phyloP scores from a whole-genome alignment of 2,888 invertebrate species.

The Gastracanthus pulcherrimus region DNA sequence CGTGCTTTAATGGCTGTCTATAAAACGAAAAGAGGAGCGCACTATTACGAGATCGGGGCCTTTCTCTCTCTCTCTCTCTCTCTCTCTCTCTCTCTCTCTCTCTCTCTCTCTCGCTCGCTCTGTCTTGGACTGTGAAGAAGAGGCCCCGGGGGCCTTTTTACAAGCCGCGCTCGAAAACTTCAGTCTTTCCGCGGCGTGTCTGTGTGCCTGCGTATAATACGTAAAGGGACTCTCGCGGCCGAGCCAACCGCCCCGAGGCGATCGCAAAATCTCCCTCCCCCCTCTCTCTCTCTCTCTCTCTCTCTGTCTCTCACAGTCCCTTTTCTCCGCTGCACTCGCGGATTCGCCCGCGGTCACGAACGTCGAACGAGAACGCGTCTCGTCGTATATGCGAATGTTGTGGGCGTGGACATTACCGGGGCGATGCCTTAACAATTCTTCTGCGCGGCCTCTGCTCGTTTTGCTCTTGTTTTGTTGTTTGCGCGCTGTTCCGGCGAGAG shows the following conservation, averaged over 20 bases:
- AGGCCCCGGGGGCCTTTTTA: slow-evolving; percentile 30
- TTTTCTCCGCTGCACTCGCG: slow-evolving; percentile 35
- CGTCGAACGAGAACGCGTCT: slow-evolving; percentile 72
- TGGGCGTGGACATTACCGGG: slow-evolving; percentile 44
- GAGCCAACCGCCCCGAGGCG: neutral
- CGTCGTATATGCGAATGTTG: slow-evolving; percentile 58
- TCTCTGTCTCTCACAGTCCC: slow-evolving; percentile 1
- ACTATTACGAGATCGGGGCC: slow-evolving; percentile 56
- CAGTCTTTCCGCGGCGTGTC: neutral
- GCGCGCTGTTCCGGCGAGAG: neutral
- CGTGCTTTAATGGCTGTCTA: slow-evolving; percentile 51
- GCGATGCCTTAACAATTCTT: slow-evolving; percentile 32
- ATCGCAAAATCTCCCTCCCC: slow-evolving; percentile 30
- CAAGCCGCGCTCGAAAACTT: slow-evolving; percentile 38
- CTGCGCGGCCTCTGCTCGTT: neutral
- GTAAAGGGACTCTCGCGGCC: slow-evolving; percentile 5
- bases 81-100: slow-evolving; percentile 29
- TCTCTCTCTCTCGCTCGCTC: too few species aligned
- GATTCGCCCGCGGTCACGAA: slow-evolving; percentile 64
- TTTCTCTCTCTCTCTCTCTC: slow-evolving; percentile 30
- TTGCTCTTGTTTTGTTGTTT: neutral
- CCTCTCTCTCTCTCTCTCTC: slow-evolving; percentile 5
- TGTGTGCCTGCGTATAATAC: too few species aligned
- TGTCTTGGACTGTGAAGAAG: too few species aligned
- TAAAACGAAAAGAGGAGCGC: slow-evolving; percentile 51